Conservation (phyloP, 2,888 invertebrate species). For the Thecocarcelia acutangulata region DNA sequence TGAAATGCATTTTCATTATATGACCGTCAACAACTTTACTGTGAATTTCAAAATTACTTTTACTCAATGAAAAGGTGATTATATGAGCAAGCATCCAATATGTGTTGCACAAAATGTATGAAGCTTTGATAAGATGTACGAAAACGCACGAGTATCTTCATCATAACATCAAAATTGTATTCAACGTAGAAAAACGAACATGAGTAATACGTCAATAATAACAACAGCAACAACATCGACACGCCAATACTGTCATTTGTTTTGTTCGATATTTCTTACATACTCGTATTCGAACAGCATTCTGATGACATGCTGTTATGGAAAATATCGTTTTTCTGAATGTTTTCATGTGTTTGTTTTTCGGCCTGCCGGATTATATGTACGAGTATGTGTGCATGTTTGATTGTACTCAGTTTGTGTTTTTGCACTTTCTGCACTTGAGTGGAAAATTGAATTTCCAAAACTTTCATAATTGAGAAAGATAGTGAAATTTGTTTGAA, state of each 20-base stretch:
- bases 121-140: slow-evolving; percentile 13
- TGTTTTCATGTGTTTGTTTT: no score
- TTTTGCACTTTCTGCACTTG: slow-evolving; percentile 38
- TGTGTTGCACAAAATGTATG: slow-evolving; percentile 12
- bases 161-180: neutral
- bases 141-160: neutral
- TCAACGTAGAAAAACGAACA: neutral
- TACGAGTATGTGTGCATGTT: neutral
- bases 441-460: slow-evolving; percentile 60
- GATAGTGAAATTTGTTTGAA: neutral
- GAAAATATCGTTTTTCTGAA: neutral
- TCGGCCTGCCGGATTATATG: slow-evolving; percentile 7
- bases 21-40: slow-evolving; percentile 8
- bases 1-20: neutral
- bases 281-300: neutral
- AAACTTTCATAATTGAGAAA: slow-evolving; percentile 15
- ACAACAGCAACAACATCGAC: slow-evolving; percentile 50
- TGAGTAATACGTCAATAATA: slow-evolving; percentile 38
- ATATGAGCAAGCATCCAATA: neutral
- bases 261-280: neutral
- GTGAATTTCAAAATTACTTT: slow-evolving; percentile 42
- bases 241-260: slow-evolving; percentile 3
- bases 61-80: neutral
- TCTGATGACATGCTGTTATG: slow-evolving; percentile 19
- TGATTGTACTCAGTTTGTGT: slow-evolving; percentile 13